Base-by-base conservation (phyloP, 2,797 vertebrate genomes). In the Poeciliopsis turneri region DNA sequence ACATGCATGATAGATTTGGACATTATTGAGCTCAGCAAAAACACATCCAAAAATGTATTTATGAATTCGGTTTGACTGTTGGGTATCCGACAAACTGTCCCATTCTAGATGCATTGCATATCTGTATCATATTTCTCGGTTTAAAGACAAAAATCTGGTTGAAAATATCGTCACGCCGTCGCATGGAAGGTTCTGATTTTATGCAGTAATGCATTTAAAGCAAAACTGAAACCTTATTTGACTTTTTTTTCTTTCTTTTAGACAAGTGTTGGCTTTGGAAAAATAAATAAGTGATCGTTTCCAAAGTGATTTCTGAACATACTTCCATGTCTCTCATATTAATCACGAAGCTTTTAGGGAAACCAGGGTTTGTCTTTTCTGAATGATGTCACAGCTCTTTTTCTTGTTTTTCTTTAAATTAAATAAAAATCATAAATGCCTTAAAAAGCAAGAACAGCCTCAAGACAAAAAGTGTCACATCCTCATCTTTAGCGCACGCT, bases 401-500 rank as follows among this genome's bases (percentile, higher is more conserved):
- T 45, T 28, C 41, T 45, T 6, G 6, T 47, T 47, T 72, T 30
- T 30, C 43, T 46, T 16, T 30, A 9, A 49, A 72, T 47, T 5
- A 11, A 72, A 74, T 39, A n/a, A 55, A 55, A 25, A 25, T n/a
- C 36, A 41, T 41, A 55, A 74, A 74, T 5, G 5, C 5, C 33
- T n/a, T 25, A 28, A 39, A n/a, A 55, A 41, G 20, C 18, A 33
- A 28, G 28, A 64, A 47, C 9, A 59, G 4, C 2, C 20, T 75
- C 23, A 2, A 61, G 59, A 46, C 69, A 18, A 75, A 41, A 61
- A 72, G n/a, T n/a, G 49, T 39, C 33, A 53, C n/a, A 75, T 49
- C 53, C 74, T 76, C 76, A 75, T 73, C 64, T 2, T 18, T 9
- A 84, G 68, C 57, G 10, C 46, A 43, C 47, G 47, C n/a, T 30